phyloP scores from a whole-genome alignment of 2,113 vertebrate species.

The Willisornis vidua region DNA sequence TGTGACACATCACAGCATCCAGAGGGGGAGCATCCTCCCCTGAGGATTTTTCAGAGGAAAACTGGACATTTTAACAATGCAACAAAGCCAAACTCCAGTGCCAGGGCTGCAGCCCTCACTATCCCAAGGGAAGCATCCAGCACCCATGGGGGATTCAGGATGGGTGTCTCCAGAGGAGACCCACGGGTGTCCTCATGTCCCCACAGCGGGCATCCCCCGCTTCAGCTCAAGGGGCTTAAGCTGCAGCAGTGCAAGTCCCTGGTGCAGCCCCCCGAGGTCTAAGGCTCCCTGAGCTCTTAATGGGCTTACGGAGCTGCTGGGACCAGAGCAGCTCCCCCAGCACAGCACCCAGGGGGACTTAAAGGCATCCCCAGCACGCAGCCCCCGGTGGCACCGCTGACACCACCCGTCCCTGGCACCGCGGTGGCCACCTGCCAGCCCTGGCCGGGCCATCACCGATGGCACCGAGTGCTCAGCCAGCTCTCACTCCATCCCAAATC shows the following conservation, averaged over 20 bases:
- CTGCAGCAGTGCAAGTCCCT: conserved; percentile 31
- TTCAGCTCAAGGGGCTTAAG: not conserved
- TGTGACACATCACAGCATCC: not conserved
- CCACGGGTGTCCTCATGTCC: accelerated
- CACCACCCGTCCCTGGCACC: not conserved
- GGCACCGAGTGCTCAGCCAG: accelerated
- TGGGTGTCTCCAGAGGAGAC: accelerated
- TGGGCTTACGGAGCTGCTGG: not conserved
- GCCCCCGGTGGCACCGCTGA: not conserved
- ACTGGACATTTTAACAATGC: not conserved
- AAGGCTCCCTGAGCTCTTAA: conserved; percentile 55
- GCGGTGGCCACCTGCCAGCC: not conserved
- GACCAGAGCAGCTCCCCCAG: not conserved
- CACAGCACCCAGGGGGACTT: not conserved
- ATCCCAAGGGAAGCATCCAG: accelerated
- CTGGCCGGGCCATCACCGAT: accelerated
- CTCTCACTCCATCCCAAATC: not conserved
- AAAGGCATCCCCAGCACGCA: not conserved
- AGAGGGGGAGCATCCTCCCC: not conserved
- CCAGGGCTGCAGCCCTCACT: not conserved
- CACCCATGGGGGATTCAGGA: not conserved
- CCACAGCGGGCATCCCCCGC: accelerated
- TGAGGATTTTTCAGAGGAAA: not conserved
- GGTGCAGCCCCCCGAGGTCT: conserved; percentile 18
- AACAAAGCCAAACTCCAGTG: not conserved